phyloP scores from a whole-genome alignment of 2,888 invertebrate genomes.

The Buathra laborator region DNA sequence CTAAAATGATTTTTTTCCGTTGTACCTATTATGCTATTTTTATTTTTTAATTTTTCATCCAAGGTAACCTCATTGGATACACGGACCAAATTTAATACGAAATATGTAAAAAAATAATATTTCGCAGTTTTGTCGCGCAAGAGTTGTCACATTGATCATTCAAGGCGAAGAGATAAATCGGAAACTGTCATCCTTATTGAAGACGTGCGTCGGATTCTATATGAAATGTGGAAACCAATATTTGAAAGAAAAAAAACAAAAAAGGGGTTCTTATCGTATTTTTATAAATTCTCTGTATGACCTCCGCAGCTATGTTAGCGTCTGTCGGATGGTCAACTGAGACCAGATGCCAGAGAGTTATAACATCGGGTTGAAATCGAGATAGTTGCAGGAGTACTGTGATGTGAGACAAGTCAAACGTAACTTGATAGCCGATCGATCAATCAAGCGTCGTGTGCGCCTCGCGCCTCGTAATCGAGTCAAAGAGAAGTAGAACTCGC shows the following conservation, averaged over 20 bases:
- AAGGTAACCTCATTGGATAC: no score
- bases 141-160: no score
- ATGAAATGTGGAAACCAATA: no score
- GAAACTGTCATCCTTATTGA: no score
- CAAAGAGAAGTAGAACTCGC: constrained; percentile 33
- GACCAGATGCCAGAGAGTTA: constrained; percentile 29
- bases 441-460: constrained; percentile 49
- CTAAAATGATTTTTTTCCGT: no score
- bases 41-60: no score
- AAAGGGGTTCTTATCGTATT: background rate
- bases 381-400: background rate
- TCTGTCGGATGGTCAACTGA: constrained; percentile 37
- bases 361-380: constrained; percentile 47
- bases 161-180: no score
- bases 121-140: background rate
- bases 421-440: constrained; percentile 60
- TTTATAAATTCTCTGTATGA: background rate
- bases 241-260: background rate
- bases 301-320: constrained; percentile 17
- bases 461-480: constrained; percentile 50
- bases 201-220: no score
- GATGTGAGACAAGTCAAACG: constrained; percentile 48
- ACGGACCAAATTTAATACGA: background rate
- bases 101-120: background rate
- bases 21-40: no score